phyloP scores from a whole-genome alignment of 1,140 invertebrate genomes.

The Trialeurodes vaporariorum region DNA sequence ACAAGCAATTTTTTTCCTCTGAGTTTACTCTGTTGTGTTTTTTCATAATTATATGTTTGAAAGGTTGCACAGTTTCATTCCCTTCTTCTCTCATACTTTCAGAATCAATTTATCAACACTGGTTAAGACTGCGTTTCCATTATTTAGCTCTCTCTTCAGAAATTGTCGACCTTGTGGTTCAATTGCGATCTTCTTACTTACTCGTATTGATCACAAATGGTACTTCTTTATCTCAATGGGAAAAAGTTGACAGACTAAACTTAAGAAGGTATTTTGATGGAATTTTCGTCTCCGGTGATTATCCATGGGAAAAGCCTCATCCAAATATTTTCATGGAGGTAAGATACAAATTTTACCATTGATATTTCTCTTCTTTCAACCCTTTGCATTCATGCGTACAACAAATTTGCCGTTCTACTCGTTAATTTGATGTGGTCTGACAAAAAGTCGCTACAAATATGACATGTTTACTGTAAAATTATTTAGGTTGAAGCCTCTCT shows the following conservation, averaged over 20 bases:
- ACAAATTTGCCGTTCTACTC: too few relatives aligned
- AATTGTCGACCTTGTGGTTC: conserved; percentile 48
- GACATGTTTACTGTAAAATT: too few relatives aligned
- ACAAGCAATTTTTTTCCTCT: too few relatives aligned
- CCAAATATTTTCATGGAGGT: conserved; percentile 52
- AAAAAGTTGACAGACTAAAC: conserved; percentile 58
- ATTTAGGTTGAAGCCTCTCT: too few relatives aligned
- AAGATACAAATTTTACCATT: too few relatives aligned
- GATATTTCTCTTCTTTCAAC: too few relatives aligned
- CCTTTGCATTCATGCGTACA: too few relatives aligned
- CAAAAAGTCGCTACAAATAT: too few relatives aligned
- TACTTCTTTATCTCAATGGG: conserved; percentile 71
- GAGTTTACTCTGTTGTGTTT: too few relatives aligned
- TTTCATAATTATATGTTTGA: too few relatives aligned
- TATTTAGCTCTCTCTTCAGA: conserved; percentile 52
- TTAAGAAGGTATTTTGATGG: conserved; percentile 60
- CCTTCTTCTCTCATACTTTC: conserved; percentile 27
- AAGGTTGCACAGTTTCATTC: too few relatives aligned
- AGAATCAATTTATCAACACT: conserved; percentile 56
- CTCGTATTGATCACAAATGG: conserved; percentile 73
- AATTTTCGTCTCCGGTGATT: conserved; percentile 66
- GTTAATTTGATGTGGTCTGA: too few relatives aligned
- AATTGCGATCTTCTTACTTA: conserved; percentile 53
- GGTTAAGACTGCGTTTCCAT: conserved; percentile 61
- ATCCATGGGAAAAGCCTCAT: conserved; percentile 71